Base-by-base conservation (phyloP, 2,888 invertebrate genomes). In the Phengaris arion region DNA sequence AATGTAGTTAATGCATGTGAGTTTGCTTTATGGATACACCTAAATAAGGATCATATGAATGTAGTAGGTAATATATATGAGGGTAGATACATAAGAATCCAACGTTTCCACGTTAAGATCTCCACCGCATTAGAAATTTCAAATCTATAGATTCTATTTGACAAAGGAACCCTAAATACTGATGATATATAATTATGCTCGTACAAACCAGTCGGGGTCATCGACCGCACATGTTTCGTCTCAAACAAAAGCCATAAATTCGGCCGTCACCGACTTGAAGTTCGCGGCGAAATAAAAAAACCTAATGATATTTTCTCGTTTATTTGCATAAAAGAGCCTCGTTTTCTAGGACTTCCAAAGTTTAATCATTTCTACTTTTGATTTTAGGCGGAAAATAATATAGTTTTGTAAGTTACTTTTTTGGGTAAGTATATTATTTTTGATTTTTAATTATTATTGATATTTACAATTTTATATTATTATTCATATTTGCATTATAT, bases 241-340 rank as follows among this genome's bases (percentile, higher is more conserved):
- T 64, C 64, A 48, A 70, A 70, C 70, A 51, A 15, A 9, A 70
- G 22, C 12, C 6, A 70, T 70, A 70, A 48, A 70, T 70, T 70
- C 45, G 15, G 22, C 70, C 48, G 48, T 35, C 46, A 15, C n/a
- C 69, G 9, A 15, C 51, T 70, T 12, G 22, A 70, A 15, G 0
- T 70, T 48, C 15, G 70, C 10, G 51, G 70, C 51, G 51, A 48
- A 70, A 70, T 70, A 51, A 70, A 70, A 52, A 70, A 70, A 70
- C 48, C 51, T 70, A 10, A 70, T 6, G 6, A 59, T 59, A 59
- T 22, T 64, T 64, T 64, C 45, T 45, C 64, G 35, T 45, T 45
- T 64, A 64, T 64, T 64, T 12, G 2, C 12, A 2, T 13, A 45
- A 64, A 15, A 22, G 15, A 55, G 3, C 35, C 35, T 35, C 35